Evolutionary conservation across 2,113 vertebrate species (phyloP).

Genomic region (Oreochromis aureus): DNA sequence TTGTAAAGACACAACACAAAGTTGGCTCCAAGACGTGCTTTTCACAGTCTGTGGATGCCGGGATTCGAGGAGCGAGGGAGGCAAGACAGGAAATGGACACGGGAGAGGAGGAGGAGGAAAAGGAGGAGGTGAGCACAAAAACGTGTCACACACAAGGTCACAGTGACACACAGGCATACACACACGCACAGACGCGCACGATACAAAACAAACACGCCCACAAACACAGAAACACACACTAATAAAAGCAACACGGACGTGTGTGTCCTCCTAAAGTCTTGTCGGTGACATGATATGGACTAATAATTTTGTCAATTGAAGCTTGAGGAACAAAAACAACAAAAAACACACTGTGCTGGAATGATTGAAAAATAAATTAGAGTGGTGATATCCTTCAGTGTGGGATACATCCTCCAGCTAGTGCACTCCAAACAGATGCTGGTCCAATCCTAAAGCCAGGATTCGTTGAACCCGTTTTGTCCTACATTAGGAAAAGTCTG

Average conservation of each 20-base stretch:
- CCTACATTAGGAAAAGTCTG: conserved; percentile 21
- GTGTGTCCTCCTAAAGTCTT: conserved; percentile 57
- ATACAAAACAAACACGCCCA: conserved; percentile 68
- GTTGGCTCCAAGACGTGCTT: conserved; percentile 30
- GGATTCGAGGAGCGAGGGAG: neutral
- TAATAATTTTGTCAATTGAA: neutral
- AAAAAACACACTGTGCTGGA: neutral
- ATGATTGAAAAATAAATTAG: conserved; percentile 63
- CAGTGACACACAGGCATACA: conserved; percentile 42
- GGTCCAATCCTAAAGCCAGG: conserved; percentile 32
- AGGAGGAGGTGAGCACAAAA: conserved; percentile 10
- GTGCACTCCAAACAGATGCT: conserved; percentile 36
- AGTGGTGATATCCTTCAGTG: conserved; percentile 36
- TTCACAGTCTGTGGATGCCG: conserved; percentile 18
- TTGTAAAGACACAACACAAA: conserved; percentile 63
- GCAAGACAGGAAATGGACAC: neutral
- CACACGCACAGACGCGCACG: conserved; percentile 36
- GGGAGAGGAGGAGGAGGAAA: neutral
- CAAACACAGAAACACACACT: conserved; percentile 68
- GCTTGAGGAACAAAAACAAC: conserved; percentile 10
- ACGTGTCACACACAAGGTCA: conserved; percentile 63
- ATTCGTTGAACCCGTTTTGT: conserved; percentile 13
- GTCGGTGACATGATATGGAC: conserved; percentile 29
- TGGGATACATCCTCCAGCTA: conserved; percentile 26
- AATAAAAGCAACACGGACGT: conserved; percentile 58